Evolutionary conservation across 2,888 invertebrate genomes (phyloP).

Genomic region (Helicoverpa assulta): DNA sequence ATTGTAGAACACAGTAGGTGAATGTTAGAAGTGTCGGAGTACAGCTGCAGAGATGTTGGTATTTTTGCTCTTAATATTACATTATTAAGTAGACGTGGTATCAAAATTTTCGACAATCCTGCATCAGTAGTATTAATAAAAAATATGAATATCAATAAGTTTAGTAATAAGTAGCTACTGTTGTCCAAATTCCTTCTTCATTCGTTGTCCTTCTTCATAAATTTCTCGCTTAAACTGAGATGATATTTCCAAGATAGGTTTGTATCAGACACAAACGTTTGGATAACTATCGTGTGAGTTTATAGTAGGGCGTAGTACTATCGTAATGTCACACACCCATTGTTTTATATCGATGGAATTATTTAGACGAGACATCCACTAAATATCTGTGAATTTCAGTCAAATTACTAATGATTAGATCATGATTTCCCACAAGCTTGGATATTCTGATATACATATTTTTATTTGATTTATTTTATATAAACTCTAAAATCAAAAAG

Average conservation of each 20-base stretch:
- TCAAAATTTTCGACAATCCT: too few species aligned
- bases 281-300: neutral
- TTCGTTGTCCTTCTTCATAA: too few species aligned
- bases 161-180: too few species aligned
- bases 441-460: too few species aligned
- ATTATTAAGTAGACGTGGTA: neutral
- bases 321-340: conserved; percentile 12
- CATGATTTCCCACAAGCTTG: neutral
- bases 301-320: conserved; percentile 16
- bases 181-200: too few species aligned
- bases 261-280: neutral
- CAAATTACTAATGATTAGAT: neutral
- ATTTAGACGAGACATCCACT: conserved; percentile 13
- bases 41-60: conserved; percentile 38
- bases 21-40: conserved; percentile 45
- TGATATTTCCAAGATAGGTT: neutral
- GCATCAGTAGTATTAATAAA: neutral
- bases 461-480: neutral
- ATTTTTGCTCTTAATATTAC: conserved; percentile 26
- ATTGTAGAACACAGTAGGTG: conserved; percentile 52
- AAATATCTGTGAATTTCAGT: neutral
- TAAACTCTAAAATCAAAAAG: neutral
- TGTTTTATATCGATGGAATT: conserved; percentile 19
- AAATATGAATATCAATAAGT: neutral
- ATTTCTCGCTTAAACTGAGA: too few species aligned